Conservation (phyloP, 1,140 invertebrate genomes). For the Asbolus verrucosus region DNA sequence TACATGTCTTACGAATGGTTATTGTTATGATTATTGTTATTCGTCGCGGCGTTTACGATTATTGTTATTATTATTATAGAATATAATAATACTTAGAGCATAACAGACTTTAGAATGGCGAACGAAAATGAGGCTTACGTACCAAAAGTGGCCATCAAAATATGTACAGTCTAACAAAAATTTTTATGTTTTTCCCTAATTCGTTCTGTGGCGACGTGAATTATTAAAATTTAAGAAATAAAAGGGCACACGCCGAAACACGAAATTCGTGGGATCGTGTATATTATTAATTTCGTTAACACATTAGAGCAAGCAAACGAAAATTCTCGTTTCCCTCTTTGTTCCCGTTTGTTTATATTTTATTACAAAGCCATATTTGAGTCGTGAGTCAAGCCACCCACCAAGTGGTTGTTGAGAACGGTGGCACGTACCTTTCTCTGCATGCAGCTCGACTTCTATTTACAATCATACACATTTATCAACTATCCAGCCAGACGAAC, state of each 20-base stretch:
- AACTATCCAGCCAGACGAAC: slow-evolving; percentile 48
- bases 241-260: neutral
- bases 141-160: slow-evolving; percentile 29
- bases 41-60: slow-evolving; percentile 61
- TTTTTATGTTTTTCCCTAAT: neutral
- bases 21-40: slow-evolving; percentile 63
- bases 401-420: slow-evolving; percentile 47
- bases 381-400: slow-evolving; percentile 50
- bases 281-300: too few species aligned
- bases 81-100: slow-evolving; percentile 60
- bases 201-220: too few species aligned
- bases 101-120: slow-evolving; percentile 38
- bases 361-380: slow-evolving; percentile 43
- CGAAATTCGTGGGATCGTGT: too few species aligned
- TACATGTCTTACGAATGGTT: slow-evolving; percentile 61
- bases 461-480: slow-evolving; percentile 55
- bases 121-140: slow-evolving; percentile 24
- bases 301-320: too few species aligned
- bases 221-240: too few species aligned
- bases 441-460: slow-evolving; percentile 53
- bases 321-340: slow-evolving; percentile 6
- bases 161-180: slow-evolving; percentile 4
- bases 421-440: slow-evolving; percentile 49
- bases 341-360: slow-evolving; percentile 42
- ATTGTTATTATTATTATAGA: slow-evolving; percentile 61